Conservation (phyloP, 2,113 vertebrate genomes). For the Isichthys henryi region DNA sequence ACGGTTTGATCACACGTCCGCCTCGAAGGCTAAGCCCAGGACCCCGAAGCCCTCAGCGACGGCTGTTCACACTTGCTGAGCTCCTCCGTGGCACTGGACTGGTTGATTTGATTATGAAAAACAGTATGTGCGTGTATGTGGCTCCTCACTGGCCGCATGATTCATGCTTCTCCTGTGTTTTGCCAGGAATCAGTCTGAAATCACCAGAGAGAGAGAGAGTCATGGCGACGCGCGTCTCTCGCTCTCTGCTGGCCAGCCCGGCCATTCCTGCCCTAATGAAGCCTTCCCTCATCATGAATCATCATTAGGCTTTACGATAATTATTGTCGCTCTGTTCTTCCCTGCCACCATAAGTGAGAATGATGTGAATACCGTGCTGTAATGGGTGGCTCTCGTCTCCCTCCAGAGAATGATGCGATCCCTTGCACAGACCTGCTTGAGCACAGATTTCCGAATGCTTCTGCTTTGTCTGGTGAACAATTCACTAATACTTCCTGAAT, state of each 20-base stretch:
- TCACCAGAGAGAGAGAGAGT: neutral
- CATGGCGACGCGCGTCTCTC: slow-evolving; percentile 22
- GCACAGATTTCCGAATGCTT: neutral
- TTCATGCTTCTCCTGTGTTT: slow-evolving; percentile 56
- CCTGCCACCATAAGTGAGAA: neutral
- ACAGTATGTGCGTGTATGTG: slow-evolving; percentile 44
- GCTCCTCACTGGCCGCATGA: slow-evolving; percentile 57
- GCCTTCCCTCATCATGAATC: slow-evolving; percentile 49
- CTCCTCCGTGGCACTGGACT: slow-evolving; percentile 33
- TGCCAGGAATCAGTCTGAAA: slow-evolving; percentile 45
- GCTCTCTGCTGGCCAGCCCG: neutral
- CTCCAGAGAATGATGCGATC: neutral
- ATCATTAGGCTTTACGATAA: slow-evolving; percentile 56
- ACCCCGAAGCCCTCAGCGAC: neutral
- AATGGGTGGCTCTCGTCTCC: neutral
- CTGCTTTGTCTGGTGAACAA: neutral
- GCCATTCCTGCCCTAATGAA: slow-evolving; percentile 44
- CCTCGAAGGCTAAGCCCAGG: neutral
- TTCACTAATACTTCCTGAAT: neutral
- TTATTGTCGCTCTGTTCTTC: slow-evolving; percentile 26
- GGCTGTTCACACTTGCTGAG: slow-evolving; percentile 14
- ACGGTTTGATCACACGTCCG: neutral
- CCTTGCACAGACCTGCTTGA: neutral
- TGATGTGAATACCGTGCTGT: neutral
- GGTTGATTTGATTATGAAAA: slow-evolving; percentile 60